A percentile compares a stretch with the other conserved stretches of the same genome.
Conservation (phyloP, 2,797 vertebrate species). For the Toxotes lorentzi region DNA sequence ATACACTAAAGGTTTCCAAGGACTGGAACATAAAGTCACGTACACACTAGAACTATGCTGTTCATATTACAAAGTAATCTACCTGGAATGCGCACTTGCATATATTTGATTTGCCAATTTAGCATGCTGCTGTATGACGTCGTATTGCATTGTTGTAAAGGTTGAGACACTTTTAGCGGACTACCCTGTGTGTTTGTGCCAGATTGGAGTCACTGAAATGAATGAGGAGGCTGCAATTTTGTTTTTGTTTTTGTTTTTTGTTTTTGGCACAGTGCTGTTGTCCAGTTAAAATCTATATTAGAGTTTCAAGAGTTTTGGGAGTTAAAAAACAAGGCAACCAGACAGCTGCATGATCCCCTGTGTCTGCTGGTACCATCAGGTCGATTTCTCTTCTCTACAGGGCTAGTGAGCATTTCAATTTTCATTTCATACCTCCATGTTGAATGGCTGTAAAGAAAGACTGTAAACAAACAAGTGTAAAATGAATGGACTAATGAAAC, state of each 20-base stretch:
- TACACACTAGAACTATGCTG: constrained; percentile 27
- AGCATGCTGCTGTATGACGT: constrained; percentile 2
- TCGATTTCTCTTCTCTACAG: background rate
- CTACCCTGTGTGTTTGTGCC: background rate
- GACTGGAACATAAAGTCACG: constrained; percentile 25
- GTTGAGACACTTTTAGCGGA: background rate
- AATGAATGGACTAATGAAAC: background rate
- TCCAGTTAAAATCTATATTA: background rate
- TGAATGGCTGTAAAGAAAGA: background rate
- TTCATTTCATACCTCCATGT: constrained; percentile 18
- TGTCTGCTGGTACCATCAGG: background rate
- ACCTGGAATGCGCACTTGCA: constrained; percentile 38
- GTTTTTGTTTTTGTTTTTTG: too few species aligned
- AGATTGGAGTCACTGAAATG: constrained; percentile 1
- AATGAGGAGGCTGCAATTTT: constrained; percentile 1
- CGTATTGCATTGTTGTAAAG: constrained; percentile 22
- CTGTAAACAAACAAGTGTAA: background rate
- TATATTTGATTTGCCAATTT: constrained; percentile 31
- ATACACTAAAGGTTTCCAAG: constrained; percentile 5
- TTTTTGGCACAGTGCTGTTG: background rate
- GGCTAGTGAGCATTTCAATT: background rate
- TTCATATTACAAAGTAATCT: constrained; percentile 28
- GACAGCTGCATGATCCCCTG: background rate
- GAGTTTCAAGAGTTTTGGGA: constrained; percentile 7
- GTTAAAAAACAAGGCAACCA: background rate